Percentiles rank a stretch among this genome's conserved stretches.
phyloP scores from a whole-genome alignment of 2,888 invertebrate species.

The Mesorhabditis sp. region DNA sequence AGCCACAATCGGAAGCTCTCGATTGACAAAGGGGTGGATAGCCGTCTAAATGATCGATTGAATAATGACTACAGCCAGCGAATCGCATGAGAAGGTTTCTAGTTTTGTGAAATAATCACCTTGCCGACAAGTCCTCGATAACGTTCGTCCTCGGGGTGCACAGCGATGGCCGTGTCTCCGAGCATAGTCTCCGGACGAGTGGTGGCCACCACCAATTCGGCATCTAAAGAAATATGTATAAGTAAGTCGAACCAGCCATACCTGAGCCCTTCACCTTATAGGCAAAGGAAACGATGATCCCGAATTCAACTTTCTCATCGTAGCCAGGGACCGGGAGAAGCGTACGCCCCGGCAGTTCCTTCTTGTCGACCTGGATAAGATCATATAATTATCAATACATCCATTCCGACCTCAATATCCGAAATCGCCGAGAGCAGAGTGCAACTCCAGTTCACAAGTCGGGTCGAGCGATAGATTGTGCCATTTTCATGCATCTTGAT shows the following conservation, averaged over 20 bases:
- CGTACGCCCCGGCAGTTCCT: constrained; percentile 81
- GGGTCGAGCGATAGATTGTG: constrained; percentile 75
- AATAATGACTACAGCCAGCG: neutral
- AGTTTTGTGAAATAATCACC: constrained; percentile 15
- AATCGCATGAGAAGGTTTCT: neutral
- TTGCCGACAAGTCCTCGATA: constrained; percentile 62
- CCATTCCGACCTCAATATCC: constrained; percentile 78
- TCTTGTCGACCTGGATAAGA: constrained; percentile 74
- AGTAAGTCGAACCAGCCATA: constrained; percentile 12
- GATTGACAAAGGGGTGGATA: constrained; percentile 80
- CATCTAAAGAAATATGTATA: constrained; percentile 60
- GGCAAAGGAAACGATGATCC: constrained; percentile 84
- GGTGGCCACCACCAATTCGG: constrained; percentile 87
- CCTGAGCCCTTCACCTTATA: constrained; percentile 71
- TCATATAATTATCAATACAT: constrained; percentile 10
- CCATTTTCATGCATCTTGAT: constrained; percentile 81
- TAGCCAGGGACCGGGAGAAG: constrained; percentile 85
- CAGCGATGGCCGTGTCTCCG: constrained; percentile 93
- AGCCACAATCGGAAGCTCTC: constrained; percentile 79
- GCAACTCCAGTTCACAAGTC: constrained; percentile 98
- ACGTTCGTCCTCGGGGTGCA: constrained; percentile 85
- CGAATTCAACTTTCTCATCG: constrained; percentile 84
- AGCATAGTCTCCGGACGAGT: constrained; percentile 98
- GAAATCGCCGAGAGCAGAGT: constrained; percentile 92
- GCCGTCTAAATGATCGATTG: constrained; percentile 70